These are phyloP conservation scores for Cerastoderma edule DNA, from an alignment of 2,888 invertebrate genomes.

Conservation along the genomic window DNA sequence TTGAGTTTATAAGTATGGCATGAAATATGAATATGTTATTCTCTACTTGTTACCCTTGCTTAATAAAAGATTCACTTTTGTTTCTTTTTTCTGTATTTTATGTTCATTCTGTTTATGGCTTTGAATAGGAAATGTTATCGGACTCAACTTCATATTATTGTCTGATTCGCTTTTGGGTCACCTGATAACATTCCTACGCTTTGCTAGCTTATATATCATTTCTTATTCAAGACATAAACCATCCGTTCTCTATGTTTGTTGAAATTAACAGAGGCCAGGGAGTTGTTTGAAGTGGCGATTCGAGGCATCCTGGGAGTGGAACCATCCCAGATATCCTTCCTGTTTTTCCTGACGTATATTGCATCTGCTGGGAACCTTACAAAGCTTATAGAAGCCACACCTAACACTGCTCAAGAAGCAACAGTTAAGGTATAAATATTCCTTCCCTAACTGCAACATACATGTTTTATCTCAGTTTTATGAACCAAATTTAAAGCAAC, in stretches of 20 bases:
- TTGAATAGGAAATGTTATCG: neutral
- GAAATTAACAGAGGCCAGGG: conserved; percentile 73
- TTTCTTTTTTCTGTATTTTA: neutral
- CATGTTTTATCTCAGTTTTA: neutral
- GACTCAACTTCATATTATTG: neutral
- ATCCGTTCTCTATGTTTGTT: neutral
- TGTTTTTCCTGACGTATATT: conserved; percentile 80
- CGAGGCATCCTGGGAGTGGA: conserved; percentile 81
- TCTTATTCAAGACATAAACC: neutral
- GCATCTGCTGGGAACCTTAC: conserved; percentile 78
- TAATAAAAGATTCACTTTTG: too few species aligned
- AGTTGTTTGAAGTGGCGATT: conserved; percentile 72
- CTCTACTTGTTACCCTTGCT: too few species aligned
- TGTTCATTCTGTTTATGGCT: neutral
- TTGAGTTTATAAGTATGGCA: too few species aligned
- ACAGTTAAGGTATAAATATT: conserved; percentile 66
- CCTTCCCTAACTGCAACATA: neutral
- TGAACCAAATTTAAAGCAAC: neutral
- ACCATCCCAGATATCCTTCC: conserved; percentile 78
- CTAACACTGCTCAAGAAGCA: conserved; percentile 79
- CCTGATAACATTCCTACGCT: too few species aligned
- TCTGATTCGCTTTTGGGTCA: neutral
- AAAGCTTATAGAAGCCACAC: conserved; percentile 76
- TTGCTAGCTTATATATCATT: too few species aligned
- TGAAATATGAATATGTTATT: too few species aligned